phyloP scores from a whole-genome alignment of 2,113 vertebrate species.

The Halichoeres trimaculatus region DNA sequence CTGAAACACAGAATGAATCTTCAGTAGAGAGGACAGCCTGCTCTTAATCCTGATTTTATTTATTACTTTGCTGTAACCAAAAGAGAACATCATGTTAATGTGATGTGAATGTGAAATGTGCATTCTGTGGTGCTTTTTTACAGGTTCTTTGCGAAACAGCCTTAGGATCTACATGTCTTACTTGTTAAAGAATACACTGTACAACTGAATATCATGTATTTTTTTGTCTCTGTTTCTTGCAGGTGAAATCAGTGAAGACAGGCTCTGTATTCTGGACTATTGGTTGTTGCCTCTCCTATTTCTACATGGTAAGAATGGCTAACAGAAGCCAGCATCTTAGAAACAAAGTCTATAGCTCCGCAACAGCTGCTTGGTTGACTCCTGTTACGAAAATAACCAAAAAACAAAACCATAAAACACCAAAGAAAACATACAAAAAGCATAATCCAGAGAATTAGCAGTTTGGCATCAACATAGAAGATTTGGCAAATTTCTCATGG shows the following conservation, averaged over 20 bases:
- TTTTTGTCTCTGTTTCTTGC: constrained; percentile 55
- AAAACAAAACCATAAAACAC: too few relatives aligned
- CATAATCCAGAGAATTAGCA: too few relatives aligned
- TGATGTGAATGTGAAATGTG: too few relatives aligned
- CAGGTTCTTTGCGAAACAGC: not conserved
- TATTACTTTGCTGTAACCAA: not conserved
- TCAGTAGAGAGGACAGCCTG: not conserved
- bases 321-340: not conserved
- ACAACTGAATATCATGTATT: constrained; percentile 20
- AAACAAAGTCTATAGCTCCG: not conserved
- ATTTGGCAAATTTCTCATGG: too few relatives aligned
- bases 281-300: constrained; percentile 96
- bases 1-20: not conserved
- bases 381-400: too few relatives aligned
- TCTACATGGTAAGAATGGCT: constrained; percentile 93
- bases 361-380: too few relatives aligned
- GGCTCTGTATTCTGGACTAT: constrained; percentile 97
- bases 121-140: not conserved
- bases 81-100: too few relatives aligned
- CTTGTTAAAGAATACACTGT: not conserved
- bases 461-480: too few relatives aligned
- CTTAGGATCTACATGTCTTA: not conserved
- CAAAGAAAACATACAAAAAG: too few relatives aligned
- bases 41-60: not conserved
- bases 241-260: constrained; percentile 98